A percentile compares a stretch with the other conserved stretches of the same genome.
Evolutionary conservation across 2,888 invertebrate species (phyloP).

Genomic region (Dinocampus coccinellae): DNA sequence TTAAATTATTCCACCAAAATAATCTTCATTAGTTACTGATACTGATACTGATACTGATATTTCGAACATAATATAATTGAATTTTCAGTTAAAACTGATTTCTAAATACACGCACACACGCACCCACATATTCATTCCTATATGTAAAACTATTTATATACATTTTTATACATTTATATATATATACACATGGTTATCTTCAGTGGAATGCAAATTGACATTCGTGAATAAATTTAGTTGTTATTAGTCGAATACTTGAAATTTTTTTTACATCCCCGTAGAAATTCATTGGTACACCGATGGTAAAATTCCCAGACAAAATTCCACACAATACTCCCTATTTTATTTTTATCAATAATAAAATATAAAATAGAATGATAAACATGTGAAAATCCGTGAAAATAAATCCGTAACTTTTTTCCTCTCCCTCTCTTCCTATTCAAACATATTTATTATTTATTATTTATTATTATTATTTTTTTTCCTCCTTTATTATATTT

Average conservation of each 20-base stretch:
- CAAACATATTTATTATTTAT: too few species aligned
- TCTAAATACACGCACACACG: conserved; percentile 12
- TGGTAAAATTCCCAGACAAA: background rate
- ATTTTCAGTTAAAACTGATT: too few species aligned
- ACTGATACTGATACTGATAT: background rate
- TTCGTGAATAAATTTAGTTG: background rate
- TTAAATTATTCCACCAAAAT: background rate
- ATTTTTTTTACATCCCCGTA: conserved; percentile 12
- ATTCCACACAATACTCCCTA: background rate
- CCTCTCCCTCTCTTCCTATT: too few species aligned
- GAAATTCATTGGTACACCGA: background rate
- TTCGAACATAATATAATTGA: conserved; percentile 8
- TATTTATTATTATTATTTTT: background rate
- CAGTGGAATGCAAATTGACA: conserved; percentile 9
- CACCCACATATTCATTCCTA: background rate
- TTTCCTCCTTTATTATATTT: too few species aligned
- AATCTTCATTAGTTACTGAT: conserved; percentile 31
- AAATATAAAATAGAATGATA: too few species aligned
- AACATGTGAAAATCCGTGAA: too few species aligned
- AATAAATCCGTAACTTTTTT: too few species aligned
- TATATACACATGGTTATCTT: background rate
- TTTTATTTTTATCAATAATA: background rate
- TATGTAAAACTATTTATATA: conserved; percentile 1
- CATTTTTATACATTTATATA: background rate
- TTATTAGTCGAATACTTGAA: conserved; percentile 8